These are phyloP conservation scores for Pegea sp. DNA, from an alignment of 23 tunicate genomes.

Conservation along the genomic window DNA sequence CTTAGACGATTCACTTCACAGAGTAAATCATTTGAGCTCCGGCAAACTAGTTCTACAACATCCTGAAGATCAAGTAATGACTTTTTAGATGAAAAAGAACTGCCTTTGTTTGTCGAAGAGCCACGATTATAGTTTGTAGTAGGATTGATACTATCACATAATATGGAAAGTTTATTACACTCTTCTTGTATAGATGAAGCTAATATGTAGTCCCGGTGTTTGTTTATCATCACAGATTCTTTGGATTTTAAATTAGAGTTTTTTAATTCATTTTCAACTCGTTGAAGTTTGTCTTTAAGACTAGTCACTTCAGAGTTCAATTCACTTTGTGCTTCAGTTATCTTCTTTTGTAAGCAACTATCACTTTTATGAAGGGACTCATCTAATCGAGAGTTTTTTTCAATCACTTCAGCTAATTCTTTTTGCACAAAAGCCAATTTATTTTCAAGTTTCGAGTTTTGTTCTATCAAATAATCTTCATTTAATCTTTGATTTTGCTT, in stretches of 20 bases:
- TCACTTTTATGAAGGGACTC: neutral
- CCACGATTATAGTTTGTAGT: neutral
- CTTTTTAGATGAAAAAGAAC: slow-evolving; percentile 2
- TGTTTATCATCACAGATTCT: neutral
- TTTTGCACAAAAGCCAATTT: neutral
- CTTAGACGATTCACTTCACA: slow-evolving; percentile 8
- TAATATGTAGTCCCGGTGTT: slow-evolving; percentile 10
- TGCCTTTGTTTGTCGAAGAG: neutral
- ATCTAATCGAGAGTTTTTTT: slow-evolving; percentile 2
- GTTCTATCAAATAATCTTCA: slow-evolving; percentile 4
- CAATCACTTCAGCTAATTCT: slow-evolving; percentile 4
- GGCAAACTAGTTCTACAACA: slow-evolving; percentile 5
- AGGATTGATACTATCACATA: slow-evolving; percentile 1
- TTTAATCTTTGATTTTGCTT: neutral
- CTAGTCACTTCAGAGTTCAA: neutral
- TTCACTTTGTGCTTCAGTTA: neutral
- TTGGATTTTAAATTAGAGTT: neutral
- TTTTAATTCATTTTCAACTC: neutral
- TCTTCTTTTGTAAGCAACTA: too few species aligned
- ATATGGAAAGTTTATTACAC: slow-evolving; percentile 5
- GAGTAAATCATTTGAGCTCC: slow-evolving; percentile 4
- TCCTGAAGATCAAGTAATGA: slow-evolving; percentile 18
- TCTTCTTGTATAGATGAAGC: slow-evolving; percentile 7
- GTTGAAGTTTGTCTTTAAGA: neutral
- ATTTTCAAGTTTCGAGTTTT: slow-evolving; percentile 9